Conservation (phyloP, 2,113 vertebrate species). For the Oncorhynchus clarkii region DNA sequence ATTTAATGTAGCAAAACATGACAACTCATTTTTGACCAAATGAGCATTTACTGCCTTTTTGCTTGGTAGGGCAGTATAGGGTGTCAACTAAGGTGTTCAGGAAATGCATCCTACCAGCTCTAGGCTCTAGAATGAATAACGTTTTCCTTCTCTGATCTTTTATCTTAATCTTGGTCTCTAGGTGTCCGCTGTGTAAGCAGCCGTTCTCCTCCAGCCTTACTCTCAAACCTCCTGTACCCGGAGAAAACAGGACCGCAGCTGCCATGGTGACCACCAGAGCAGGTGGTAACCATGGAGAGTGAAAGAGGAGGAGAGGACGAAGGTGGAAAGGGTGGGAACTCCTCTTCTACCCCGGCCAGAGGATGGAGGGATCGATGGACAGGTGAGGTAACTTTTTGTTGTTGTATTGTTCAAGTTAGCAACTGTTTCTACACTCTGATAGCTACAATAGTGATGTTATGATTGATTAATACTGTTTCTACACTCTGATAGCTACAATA, state of each 20-base stretch:
- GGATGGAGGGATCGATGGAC: conserved; percentile 64
- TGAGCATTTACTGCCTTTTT: no score
- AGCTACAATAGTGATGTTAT: no score
- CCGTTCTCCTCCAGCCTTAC: conserved; percentile 85
- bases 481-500: no score
- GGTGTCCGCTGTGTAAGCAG: conserved; percentile 91
- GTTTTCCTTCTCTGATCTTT: no score
- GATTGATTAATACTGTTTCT: no score
- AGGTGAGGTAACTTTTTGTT: conserved; percentile 80
- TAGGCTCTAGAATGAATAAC: no score
- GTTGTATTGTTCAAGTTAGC: conserved; percentile 55
- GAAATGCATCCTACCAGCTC: no score
- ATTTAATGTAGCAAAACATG: no score
- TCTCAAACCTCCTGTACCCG: conserved; percentile 71
- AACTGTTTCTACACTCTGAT: no score
- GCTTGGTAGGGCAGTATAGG: conserved; percentile 46
- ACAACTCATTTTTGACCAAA: no score
- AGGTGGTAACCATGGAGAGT: conserved; percentile 23
- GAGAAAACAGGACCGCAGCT: conserved; percentile 66
- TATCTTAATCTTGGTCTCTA: conserved; percentile 30
- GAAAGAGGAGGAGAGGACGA: conserved; percentile 16
- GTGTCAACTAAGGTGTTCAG: conserved; percentile 69
- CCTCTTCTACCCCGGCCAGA: background rate
- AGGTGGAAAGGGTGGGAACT: conserved; percentile 8
- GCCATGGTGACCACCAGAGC: conserved; percentile 69